A percentile compares a stretch with the other conserved stretches of the same genome.
These are phyloP conservation scores for Alectura lathami DNA, from an alignment of 2,113 vertebrate species.

Conservation along the genomic window DNA sequence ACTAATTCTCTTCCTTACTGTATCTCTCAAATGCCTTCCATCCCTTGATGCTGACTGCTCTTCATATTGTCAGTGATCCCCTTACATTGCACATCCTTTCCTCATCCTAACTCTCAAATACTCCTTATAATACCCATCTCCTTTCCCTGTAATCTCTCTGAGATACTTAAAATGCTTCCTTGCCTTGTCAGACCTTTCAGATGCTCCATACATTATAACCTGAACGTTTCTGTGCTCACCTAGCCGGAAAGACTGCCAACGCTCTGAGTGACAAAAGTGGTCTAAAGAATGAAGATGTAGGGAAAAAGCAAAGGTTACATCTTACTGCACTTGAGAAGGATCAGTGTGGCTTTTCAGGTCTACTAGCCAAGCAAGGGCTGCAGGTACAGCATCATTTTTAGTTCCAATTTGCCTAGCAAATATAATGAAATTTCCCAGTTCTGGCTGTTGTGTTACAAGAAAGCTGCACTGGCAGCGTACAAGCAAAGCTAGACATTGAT, in stretches of 20 bases:
- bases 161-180: conserved; percentile 2
- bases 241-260: conserved; percentile 39
- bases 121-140: conserved; percentile 12
- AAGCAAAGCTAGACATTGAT: conserved; percentile 32
- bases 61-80: conserved; percentile 28
- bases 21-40: neutral
- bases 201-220: neutral
- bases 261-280: conserved; percentile 15
- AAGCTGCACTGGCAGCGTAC: conserved; percentile 18
- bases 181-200: conserved; percentile 13
- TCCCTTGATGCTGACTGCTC: neutral
- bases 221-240: conserved; percentile 44
- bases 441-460: conserved; percentile 37
- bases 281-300: conserved; percentile 27
- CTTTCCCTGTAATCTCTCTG: conserved; percentile 3
- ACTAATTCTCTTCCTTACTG: neutral
- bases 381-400: conserved; percentile 28
- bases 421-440: conserved; percentile 52
- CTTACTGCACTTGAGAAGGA: neutral
- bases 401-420: conserved; percentile 63
- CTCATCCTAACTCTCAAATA: conserved; percentile 28
- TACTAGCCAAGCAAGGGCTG: conserved; percentile 29
- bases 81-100: neutral
- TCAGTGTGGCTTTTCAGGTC: conserved; percentile 53
- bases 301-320: conserved; percentile 48